phyloP scores from a whole-genome alignment of 2,797 vertebrate genomes.

The Morus bassanus region DNA sequence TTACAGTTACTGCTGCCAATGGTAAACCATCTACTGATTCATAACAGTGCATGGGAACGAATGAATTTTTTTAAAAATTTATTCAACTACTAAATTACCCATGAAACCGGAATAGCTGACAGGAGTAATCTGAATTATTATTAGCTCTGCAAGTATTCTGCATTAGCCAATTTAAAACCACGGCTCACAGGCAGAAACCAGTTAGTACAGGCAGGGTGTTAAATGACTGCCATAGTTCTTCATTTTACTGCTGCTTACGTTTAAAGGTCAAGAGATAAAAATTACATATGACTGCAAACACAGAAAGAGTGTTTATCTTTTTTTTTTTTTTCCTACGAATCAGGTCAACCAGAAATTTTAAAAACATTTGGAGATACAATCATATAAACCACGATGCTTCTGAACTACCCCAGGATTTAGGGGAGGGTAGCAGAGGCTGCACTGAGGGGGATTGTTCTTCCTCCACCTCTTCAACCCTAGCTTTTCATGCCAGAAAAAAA shows the following conservation, averaged over 20 bases:
- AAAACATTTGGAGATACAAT: slow-evolving; percentile 49
- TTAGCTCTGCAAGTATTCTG: slow-evolving; percentile 85
- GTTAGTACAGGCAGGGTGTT: slow-evolving; percentile 84
- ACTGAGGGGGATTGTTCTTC: neutral
- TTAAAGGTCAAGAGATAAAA: slow-evolving; percentile 87
- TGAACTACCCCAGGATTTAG: neutral
- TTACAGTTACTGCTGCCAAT: slow-evolving; percentile 92
- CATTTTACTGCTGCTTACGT: slow-evolving; percentile 83
- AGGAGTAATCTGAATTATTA: slow-evolving; percentile 99
- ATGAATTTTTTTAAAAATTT: slow-evolving; percentile 99
- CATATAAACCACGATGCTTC: neutral
- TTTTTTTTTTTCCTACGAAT: slow-evolving; percentile 14
- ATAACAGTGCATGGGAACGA: slow-evolving; percentile 95
- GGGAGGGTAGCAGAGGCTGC: neutral
- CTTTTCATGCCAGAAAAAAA: neutral
- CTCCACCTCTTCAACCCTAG: neutral
- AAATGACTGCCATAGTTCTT: slow-evolving; percentile 83
- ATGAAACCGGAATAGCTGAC: slow-evolving; percentile 99
- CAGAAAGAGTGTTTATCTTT: slow-evolving; percentile 74
- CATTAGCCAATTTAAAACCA: slow-evolving; percentile 88
- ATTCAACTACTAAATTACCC: slow-evolving; percentile 99
- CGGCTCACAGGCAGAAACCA: slow-evolving; percentile 82
- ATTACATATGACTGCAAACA: slow-evolving; percentile 83
- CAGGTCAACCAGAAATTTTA: slow-evolving; percentile 72
- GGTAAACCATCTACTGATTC: slow-evolving; percentile 92